Percentiles rank a stretch among this genome's conserved stretches.
These are phyloP conservation scores for Smutsia gigantea DNA, from an alignment of 2,797 vertebrate genomes.

Conservation along the genomic window DNA sequence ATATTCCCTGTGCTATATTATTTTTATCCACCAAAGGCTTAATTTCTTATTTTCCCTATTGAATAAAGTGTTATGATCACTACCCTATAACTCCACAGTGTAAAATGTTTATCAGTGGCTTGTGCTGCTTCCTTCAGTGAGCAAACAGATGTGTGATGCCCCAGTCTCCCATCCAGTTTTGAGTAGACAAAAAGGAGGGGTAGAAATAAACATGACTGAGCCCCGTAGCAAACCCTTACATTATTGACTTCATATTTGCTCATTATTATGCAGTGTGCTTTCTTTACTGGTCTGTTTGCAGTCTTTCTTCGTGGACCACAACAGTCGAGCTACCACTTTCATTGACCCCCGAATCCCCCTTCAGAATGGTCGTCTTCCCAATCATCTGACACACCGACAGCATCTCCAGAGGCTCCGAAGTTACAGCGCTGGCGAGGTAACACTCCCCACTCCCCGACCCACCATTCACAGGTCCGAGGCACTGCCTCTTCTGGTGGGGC, in stretches of 20 bases:
- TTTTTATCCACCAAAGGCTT: not conserved
- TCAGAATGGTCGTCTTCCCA: constrained; percentile 95
- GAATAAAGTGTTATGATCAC: not conserved
- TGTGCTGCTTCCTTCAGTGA: not conserved
- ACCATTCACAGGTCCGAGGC: not conserved
- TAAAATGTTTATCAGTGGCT: not conserved
- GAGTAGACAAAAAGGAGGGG: not conserved
- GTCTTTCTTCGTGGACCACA: constrained; percentile 99
- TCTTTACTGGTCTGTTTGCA: constrained; percentile 77
- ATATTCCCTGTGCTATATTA: not conserved
- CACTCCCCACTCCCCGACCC: not conserved
- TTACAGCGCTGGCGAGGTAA: constrained; percentile 98
- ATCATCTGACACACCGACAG: constrained; percentile 94
- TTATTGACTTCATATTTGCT: not conserved
- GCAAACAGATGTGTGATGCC: not conserved
- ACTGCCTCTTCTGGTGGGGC: not conserved
- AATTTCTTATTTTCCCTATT: not conserved
- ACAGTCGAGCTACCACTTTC: constrained; percentile 97
- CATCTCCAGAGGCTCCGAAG: constrained; percentile 98
- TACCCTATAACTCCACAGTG: not conserved
- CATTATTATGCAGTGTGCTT: not conserved
- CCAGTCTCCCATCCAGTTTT: not conserved
- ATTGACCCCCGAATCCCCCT: constrained; percentile 98
- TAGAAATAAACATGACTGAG: not conserved
- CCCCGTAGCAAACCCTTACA: fast-evolving